Conservation (phyloP, 1,140 invertebrate genomes). For the Drosophila ficusphila region DNA sequence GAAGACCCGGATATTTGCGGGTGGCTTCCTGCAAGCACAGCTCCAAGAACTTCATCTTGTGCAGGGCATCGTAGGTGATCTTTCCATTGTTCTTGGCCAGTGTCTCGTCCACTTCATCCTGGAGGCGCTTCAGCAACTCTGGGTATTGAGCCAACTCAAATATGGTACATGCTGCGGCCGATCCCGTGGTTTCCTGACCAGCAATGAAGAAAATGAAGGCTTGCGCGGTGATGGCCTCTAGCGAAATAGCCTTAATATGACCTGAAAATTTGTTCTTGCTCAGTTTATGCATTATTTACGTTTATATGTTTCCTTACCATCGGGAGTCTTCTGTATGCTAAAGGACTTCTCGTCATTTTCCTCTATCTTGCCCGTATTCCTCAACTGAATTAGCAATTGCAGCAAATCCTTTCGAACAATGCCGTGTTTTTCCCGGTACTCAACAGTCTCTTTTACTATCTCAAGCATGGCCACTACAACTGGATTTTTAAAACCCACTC, state of each 20-base stretch:
- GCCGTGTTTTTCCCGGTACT: conserved; percentile 85
- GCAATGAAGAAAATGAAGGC: conserved; percentile 88
- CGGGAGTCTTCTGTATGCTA: conserved; percentile 47
- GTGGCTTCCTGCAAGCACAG: conserved; percentile 86
- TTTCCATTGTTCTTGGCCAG: conserved; percentile 83
- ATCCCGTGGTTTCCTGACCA: conserved; percentile 90
- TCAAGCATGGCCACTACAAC: conserved; percentile 43
- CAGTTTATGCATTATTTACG: rapidly evolving
- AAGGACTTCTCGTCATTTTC: conserved; percentile 71
- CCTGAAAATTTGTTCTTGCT: conserved; percentile 38
- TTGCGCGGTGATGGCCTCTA: conserved; percentile 86
- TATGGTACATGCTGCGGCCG: conserved; percentile 86
- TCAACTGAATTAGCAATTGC: conserved; percentile 85
- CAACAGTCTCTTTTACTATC: conserved; percentile 86
- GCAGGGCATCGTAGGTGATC: conserved; percentile 85
- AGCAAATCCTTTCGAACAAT: conserved; percentile 86
- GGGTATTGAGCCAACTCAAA: conserved; percentile 87
- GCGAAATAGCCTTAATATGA: conserved; percentile 71
- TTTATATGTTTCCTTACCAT: conserved; percentile 12
- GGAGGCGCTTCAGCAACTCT: conserved; percentile 86
- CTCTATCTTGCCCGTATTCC: conserved; percentile 83
- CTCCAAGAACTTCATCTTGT: conserved; percentile 86
- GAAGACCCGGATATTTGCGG: conserved; percentile 86
- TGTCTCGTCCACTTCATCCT: conserved; percentile 86
- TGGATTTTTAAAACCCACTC: conserved; percentile 48